Percentiles rank a stretch among this genome's conserved stretches.
Conservation (phyloP, 2,797 vertebrate genomes). For the Myotis findleyi region DNA sequence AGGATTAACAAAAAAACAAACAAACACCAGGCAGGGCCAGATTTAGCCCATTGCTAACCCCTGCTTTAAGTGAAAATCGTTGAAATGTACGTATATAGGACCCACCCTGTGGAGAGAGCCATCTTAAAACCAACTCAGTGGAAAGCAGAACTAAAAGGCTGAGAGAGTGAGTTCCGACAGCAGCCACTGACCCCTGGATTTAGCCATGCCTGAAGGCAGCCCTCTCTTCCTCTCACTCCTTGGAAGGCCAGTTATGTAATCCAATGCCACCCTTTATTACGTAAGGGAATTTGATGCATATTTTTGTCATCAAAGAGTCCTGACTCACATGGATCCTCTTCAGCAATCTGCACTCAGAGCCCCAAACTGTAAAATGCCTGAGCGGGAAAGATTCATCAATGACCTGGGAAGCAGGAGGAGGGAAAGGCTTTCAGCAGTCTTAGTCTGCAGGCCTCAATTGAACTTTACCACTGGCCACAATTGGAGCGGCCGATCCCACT, state of each 20-base stretch:
- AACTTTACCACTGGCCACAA: background rate
- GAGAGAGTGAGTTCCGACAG: background rate
- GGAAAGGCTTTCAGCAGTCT: background rate
- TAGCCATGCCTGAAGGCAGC: background rate
- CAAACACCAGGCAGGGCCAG: background rate
- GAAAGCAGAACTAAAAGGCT: background rate
- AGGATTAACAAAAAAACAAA: too few relatives aligned
- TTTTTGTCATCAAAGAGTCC: background rate
- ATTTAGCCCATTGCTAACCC: background rate
- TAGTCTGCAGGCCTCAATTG: background rate
- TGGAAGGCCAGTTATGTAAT: background rate
- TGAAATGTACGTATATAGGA: background rate
- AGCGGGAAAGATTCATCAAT: background rate
- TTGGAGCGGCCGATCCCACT: background rate
- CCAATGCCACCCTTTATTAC: background rate
- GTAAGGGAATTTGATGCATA: background rate
- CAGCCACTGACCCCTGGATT: background rate
- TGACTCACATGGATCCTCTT: background rate
- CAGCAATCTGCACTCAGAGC: background rate
- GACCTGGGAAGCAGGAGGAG: background rate
- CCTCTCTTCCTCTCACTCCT: background rate
- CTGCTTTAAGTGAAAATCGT: background rate
- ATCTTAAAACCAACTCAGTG: background rate
- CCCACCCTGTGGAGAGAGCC: background rate
- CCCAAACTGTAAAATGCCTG: background rate